These are phyloP conservation scores for Nettapus auritus DNA, from an alignment of 2,113 vertebrate genomes.

Conservation along the genomic window DNA sequence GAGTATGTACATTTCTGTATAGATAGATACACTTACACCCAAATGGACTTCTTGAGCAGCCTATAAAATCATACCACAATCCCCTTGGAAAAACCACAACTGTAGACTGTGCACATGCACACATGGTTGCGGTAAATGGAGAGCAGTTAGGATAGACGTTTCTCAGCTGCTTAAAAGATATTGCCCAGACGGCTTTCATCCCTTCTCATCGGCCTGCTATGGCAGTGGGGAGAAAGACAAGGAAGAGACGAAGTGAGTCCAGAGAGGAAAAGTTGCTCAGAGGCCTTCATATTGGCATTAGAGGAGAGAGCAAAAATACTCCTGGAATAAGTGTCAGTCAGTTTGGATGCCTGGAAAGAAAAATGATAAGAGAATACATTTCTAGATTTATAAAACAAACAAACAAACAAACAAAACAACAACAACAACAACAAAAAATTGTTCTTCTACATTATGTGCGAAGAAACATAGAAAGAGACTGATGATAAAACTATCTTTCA, in stretches of 20 bases:
- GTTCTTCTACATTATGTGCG: neutral
- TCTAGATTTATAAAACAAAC: neutral
- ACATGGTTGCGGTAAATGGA: neutral
- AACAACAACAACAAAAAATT: no score
- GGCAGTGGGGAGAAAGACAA: fast-evolving
- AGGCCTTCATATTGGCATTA: neutral
- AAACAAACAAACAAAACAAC: no score
- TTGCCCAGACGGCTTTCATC: slow-evolving; percentile 19
- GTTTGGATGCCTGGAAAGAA: neutral
- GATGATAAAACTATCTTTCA: neutral
- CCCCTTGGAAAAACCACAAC: slow-evolving; percentile 15
- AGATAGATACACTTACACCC: slow-evolving; percentile 21
- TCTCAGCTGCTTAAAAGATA: slow-evolving; percentile 2
- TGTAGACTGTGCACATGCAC: slow-evolving; percentile 25
- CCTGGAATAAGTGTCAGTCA: neutral
- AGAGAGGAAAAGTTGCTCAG: neutral
- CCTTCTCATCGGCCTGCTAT: neutral
- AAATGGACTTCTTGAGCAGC: slow-evolving; percentile 15
- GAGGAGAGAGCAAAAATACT: neutral
- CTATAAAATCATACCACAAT: slow-evolving; percentile 51
- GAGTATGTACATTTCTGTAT: neutral
- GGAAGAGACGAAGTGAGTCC: neutral
- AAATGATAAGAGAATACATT: neutral
- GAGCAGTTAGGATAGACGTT: neutral
- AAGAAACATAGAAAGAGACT: neutral